phyloP scores from a whole-genome alignment of 2,888 invertebrate species.

The Teleiodes luculella region DNA sequence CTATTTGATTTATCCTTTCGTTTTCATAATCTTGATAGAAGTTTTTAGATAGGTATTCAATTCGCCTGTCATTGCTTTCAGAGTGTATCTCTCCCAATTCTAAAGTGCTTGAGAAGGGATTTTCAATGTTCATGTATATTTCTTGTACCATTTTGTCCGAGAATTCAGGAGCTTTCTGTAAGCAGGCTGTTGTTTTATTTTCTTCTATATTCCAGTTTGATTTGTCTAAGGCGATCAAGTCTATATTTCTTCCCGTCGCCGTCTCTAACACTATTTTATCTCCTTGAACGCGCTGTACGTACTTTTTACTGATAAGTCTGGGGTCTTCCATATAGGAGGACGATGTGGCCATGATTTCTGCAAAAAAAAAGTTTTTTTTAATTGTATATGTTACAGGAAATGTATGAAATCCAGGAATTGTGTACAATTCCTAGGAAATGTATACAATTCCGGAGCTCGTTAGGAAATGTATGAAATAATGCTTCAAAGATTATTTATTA shows the following conservation, averaged over 20 bases:
- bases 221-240: constrained; percentile 42
- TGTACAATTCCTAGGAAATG: too few relatives aligned
- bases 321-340: constrained; percentile 52
- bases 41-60: constrained; percentile 9
- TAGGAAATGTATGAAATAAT: too few relatives aligned
- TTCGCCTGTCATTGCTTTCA: constrained; percentile 18
- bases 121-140: constrained; percentile 43
- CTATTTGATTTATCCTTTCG: constrained; percentile 5
- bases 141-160: constrained; percentile 35
- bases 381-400: too few relatives aligned
- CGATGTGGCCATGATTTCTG: constrained; percentile 56
- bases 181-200: constrained; percentile 41
- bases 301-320: constrained; percentile 48
- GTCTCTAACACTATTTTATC: constrained; percentile 39
- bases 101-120: constrained; percentile 30
- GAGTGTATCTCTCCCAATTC: constrained; percentile 44
- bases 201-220: constrained; percentile 37
- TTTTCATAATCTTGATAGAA: constrained; percentile 13
- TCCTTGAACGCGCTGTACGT: constrained; percentile 38
- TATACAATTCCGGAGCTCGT: too few relatives aligned
- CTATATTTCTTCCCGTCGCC: constrained; percentile 37
- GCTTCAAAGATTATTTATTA: too few relatives aligned
- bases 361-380: constrained; percentile 26
- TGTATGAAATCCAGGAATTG: too few relatives aligned
- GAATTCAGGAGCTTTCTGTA: constrained; percentile 29